Evolutionary conservation across 2,797 vertebrate species (phyloP), one percentile per base, ranked within the genome.

Genomic region (Xyrichtys novacula): DNA sequence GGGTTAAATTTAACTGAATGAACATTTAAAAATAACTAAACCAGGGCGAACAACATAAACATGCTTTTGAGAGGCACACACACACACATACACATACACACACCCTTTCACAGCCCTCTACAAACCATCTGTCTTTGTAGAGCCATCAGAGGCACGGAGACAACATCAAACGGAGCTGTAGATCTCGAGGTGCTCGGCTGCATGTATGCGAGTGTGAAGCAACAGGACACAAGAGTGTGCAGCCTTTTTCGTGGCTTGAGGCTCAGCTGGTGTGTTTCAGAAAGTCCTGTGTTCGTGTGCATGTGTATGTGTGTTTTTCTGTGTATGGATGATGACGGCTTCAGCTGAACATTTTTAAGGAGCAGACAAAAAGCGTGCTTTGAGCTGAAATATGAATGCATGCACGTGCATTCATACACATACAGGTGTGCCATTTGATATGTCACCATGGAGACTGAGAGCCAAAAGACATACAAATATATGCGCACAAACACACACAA

Each of bases 61-160:
- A 44, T n/a, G 17, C 32, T 67, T 76, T 66, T 48, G n/a, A 32
- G 43, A 20, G 44, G 28, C n/a, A n/a, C n/a, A n/a, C n/a, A n/a
- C n/a, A n/a, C n/a, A n/a, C n/a, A n/a, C n/a, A n/a, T n/a, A n/a
- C n/a, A n/a, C n/a, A n/a, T n/a, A 12, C 32, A 61, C 11, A 62
- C 38, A 60, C 58, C 80, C 40, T 53, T 58, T 55, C 50, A 40
- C 5, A 1, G 44, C 31, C 74, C 56, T 80, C 61, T 48, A 44
- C 52, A 89, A 85, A 83, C 57, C 76, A 85, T 83, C 85, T 85
- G 85, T 76, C 79, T 84, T 65, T 66, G 50, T 62, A 78, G 64
- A 75, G 63, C 50, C 79, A 79, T 74, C 75, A 63, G 75, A 81
- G 76, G 76, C 65, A 65, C 62, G 66, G 69, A 73, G 81, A 80